Conservation (phyloP, 1,140 invertebrate genomes). For the Mya arenaria region DNA sequence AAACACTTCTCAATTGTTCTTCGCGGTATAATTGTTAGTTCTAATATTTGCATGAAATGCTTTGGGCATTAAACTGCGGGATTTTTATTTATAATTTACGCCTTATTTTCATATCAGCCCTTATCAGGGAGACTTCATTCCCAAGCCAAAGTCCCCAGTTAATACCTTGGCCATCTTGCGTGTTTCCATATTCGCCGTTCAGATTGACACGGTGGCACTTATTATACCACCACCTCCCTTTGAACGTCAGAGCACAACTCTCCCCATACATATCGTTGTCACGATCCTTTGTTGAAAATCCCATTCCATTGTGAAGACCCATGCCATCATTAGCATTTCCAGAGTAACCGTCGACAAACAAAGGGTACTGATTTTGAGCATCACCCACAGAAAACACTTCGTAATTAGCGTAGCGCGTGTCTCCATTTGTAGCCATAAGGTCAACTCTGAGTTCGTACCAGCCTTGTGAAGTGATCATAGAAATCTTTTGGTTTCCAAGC, state of each 20-base stretch:
- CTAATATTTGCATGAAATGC: no score
- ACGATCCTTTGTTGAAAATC: slow-evolving; percentile 15
- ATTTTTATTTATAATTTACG: no score
- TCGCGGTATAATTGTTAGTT: no score
- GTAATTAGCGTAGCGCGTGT: not conserved
- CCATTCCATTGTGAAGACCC: not conserved
- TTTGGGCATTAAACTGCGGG: no score
- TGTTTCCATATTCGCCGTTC: slow-evolving; percentile 84
- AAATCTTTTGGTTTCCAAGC: slow-evolving; percentile 27
- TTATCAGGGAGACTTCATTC: not conserved
- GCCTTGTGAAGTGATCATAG: not conserved
- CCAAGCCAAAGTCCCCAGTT: not conserved
- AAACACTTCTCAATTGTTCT: no score
- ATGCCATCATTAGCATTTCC: slow-evolving; percentile 1
- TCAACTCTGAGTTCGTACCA: not conserved
- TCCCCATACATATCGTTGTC: not conserved
- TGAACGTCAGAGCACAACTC: slow-evolving; percentile 83
- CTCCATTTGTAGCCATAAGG: not conserved
- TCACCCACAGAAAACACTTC: not conserved
- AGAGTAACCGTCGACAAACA: not conserved
- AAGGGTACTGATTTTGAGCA: not conserved
- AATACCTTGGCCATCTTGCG: not conserved
- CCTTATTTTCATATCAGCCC: not conserved
- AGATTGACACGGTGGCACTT: slow-evolving; percentile 95
- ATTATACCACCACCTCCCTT: slow-evolving; percentile 80